These are phyloP conservation scores for Erpobdella octoculata DNA, from an alignment of 2,888 invertebrate species.

Conservation along the genomic window DNA sequence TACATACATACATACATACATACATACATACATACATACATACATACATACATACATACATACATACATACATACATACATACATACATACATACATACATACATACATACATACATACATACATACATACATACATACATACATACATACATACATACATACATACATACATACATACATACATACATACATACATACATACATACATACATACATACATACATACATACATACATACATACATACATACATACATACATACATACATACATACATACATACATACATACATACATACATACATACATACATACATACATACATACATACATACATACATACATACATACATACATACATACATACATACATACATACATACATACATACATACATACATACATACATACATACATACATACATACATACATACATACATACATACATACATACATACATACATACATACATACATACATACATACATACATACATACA, in stretches of 20 bases:
- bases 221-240: conserved; percentile 11
- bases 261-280: neutral
- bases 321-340: neutral
- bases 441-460: too few relatives aligned
- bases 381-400: neutral
- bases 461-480: too few relatives aligned
- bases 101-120: neutral
- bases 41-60: conserved; percentile 8
- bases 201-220: conserved; percentile 11
- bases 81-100: neutral
- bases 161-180: conserved; percentile 28
- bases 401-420: conserved; percentile 8
- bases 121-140: too few relatives aligned
- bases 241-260: conserved; percentile 15
- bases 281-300: conserved; percentile 16
- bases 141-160: conserved; percentile 22
- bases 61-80: neutral
- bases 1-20: conserved; percentile 2
- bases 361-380: conserved; percentile 12
- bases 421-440: conserved; percentile 10
- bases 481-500: too few relatives aligned
- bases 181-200: conserved; percentile 18
- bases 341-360: neutral
- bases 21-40: conserved; percentile 8
- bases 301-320: conserved; percentile 17